phyloP scores from a whole-genome alignment of 2,113 vertebrate genomes.

The Cygnus atratus region DNA sequence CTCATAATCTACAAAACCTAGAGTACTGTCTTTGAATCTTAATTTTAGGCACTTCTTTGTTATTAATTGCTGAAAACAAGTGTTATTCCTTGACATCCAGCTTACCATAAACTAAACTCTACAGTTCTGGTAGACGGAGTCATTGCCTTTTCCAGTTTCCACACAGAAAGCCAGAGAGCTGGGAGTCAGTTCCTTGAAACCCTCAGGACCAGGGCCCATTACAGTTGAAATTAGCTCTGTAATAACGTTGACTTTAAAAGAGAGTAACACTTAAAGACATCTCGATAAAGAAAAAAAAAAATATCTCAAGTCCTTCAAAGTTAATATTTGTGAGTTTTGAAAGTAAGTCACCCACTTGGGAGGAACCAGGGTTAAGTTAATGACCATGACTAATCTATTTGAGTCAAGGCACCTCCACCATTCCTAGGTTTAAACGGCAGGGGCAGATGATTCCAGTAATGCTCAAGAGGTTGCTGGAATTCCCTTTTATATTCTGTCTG shows the following conservation, averaged over 20 bases:
- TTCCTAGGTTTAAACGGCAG: not conserved
- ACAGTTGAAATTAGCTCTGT: not conserved
- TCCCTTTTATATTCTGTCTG: constrained; percentile 6
- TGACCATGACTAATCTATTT: not conserved
- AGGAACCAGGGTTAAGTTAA: not conserved
- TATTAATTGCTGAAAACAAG: not conserved
- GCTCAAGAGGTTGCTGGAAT: not conserved
- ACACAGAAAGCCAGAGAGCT: not conserved
- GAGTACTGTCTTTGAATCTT: not conserved
- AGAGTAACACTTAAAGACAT: not conserved
- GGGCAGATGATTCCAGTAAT: not conserved
- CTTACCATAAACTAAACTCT: not conserved
- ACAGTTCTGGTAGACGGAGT: not conserved
- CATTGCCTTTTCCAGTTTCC: not conserved
- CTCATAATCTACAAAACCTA: not conserved
- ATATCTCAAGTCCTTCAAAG: not conserved
- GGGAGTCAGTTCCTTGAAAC: not conserved
- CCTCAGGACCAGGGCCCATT: not conserved
- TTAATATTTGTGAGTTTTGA: not conserved
- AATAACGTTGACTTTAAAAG: not conserved
- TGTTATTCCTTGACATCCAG: not conserved
- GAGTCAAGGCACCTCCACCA: not conserved
- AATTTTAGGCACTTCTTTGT: not conserved
- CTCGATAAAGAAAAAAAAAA: not conserved
- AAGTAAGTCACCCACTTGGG: not conserved